These are phyloP conservation scores for Uria lomvia DNA, from an alignment of 2,113 vertebrate species.

Conservation along the genomic window DNA sequence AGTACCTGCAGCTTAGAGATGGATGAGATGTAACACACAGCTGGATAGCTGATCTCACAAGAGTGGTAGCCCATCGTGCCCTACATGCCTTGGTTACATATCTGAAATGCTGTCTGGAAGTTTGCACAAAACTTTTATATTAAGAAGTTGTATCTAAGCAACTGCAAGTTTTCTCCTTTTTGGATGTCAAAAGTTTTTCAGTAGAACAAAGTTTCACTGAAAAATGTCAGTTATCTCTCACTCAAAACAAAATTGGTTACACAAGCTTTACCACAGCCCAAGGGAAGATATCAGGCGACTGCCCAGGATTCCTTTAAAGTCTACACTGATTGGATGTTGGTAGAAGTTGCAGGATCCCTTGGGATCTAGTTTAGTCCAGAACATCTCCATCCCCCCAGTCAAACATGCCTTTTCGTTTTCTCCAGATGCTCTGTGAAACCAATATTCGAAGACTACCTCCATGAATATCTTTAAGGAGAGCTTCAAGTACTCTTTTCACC, in stretches of 20 bases:
- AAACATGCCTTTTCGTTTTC: neutral
- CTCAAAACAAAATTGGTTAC: neutral
- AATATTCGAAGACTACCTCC: neutral
- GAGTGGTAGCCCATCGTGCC: neutral
- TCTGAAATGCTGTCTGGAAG: neutral
- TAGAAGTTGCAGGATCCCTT: neutral
- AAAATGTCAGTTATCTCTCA: neutral
- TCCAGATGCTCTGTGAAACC: neutral
- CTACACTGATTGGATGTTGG: neutral
- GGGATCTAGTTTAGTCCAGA: neutral
- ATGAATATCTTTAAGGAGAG: neutral
- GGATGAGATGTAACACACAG: conserved; percentile 10
- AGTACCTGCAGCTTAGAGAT: neutral
- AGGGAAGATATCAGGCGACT: neutral
- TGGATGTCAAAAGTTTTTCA: neutral
- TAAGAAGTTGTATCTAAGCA: neutral
- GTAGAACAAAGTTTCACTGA: neutral
- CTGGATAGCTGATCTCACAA: conserved; percentile 28
- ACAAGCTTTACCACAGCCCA: neutral
- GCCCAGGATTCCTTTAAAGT: neutral
- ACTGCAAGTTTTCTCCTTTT: neutral
- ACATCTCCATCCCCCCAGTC: fast-evolving
- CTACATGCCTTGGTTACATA: neutral
- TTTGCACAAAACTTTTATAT: neutral
- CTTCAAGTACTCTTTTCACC: neutral